Evolutionary conservation across 2,113 vertebrate genomes (phyloP), one percentile per base, ranked within the genome.

Genomic region (Physeter macrocephalus): DNA sequence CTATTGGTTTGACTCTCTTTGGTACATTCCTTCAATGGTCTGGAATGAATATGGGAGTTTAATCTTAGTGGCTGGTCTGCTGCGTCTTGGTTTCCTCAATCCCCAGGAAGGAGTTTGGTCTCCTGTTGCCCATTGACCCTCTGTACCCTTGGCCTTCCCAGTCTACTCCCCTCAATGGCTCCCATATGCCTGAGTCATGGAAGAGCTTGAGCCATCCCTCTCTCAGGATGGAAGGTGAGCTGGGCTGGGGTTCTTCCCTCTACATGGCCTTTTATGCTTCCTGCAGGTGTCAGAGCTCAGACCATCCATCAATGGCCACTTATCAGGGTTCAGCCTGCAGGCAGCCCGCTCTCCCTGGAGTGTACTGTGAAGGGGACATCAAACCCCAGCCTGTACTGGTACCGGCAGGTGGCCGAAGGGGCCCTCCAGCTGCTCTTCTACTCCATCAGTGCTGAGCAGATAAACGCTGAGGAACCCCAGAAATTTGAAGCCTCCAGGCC

Each of bases 301-400:
- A 97, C 83, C 13, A 83, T 97, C 57, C 74, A 78, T 8, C 98
- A 98, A 4, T n/a, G 64, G 86, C 97, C 97, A 8, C 34, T 36
- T 2, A 18, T 2, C 64, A 36, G 4, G 31, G 43, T 97, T 14
- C 94, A 90, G 64, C 69, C 6, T 5, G 78, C n/a, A 31, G 97
- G 93, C 17, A 94, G 89, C n/a, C 14, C 25, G 0, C 80, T 97
- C 1, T 91, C 41, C 31, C 66, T 98, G 80, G 6, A 94, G 7
- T 98, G 97, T 43, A 82, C 5, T 0, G 29, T 97, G 27, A 46
- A 93, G 23, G 96, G 94, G 5, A 3, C 23, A 3, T 52, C 83
- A 34, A 87, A 0, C 27, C 97, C 89, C 62, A 59, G 0, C 1
- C 72, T 98, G 2, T 98, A 97, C 83, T 98, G 98, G 98, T 98